These are phyloP conservation scores for Chiridota heheva DNA, from an alignment of 35 echinoderm and acorn worm genomes.

Conservation along the genomic window DNA sequence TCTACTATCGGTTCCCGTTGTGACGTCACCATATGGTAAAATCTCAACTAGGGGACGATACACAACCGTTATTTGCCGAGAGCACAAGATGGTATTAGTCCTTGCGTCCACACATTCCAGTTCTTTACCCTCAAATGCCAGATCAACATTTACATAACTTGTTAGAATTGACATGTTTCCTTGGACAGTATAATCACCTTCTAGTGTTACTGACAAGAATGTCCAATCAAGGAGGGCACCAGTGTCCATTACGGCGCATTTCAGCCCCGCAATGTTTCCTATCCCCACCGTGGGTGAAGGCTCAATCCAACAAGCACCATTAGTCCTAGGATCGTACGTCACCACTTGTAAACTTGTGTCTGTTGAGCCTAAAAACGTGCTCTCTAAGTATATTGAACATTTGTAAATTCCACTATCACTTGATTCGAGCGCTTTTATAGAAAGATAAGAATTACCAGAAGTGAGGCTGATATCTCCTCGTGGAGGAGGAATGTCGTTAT, in stretches of 20 bases:
- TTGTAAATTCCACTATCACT: neutral
- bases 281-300: neutral
- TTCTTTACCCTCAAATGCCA: neutral
- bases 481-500: neutral
- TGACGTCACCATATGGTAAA: slow-evolving; percentile 4
- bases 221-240: neutral
- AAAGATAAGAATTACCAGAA: neutral
- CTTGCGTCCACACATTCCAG: neutral
- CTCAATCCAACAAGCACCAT: slow-evolving; percentile 21
- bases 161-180: neutral
- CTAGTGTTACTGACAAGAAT: neutral
- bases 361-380: neutral
- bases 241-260: neutral
- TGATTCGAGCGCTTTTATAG: too few species aligned
- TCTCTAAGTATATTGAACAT: neutral
- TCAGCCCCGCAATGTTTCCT: neutral
- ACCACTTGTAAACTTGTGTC: neutral
- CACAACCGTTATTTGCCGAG: neutral
- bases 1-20: neutral
- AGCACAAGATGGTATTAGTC: neutral
- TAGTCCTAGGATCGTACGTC: neutral
- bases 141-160: neutral
- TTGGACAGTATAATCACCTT: neutral
- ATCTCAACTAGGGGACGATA: neutral
- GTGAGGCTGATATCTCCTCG: neutral